Percentiles rank a stretch among this genome's conserved stretches.
Conservation (phyloP, 1,140 invertebrate genomes). For the Aphaenogaster rudis region DNA sequence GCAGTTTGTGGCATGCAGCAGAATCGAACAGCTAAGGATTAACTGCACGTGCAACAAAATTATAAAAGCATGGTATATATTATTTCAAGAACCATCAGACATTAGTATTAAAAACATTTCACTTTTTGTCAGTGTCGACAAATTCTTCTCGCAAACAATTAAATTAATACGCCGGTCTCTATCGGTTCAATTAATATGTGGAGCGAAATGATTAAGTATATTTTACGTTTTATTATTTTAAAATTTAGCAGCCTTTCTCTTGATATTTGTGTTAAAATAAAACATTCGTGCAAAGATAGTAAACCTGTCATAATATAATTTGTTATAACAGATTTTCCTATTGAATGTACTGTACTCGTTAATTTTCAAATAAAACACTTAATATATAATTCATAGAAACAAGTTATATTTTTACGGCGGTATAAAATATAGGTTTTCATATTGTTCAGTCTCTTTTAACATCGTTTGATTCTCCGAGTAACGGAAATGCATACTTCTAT, state of each 20-base stretch:
- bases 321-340: neutral
- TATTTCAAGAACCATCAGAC: neutral
- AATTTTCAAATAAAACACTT: neutral
- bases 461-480: constrained; percentile 11
- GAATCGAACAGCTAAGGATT: constrained; percentile 35
- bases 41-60: constrained; percentile 14
- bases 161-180: neutral
- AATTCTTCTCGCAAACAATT: neutral
- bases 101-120: neutral
- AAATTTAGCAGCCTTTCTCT: neutral
- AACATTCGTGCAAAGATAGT: neutral
- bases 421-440: neutral
- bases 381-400: constrained; percentile 3
- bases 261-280: neutral
- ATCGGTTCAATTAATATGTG: neutral
- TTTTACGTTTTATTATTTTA: constrained; percentile 5
- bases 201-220: neutral
- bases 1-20: constrained; percentile 28
- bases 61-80: constrained; percentile 10
- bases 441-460: neutral
- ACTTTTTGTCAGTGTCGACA: neutral
- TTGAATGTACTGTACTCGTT: no score
- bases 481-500: constrained; percentile 44
- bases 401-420: neutral
- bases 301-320: neutral